Evolutionary conservation across 2,888 invertebrate species (phyloP).

Genomic region (Mechanitis messenoides): DNA sequence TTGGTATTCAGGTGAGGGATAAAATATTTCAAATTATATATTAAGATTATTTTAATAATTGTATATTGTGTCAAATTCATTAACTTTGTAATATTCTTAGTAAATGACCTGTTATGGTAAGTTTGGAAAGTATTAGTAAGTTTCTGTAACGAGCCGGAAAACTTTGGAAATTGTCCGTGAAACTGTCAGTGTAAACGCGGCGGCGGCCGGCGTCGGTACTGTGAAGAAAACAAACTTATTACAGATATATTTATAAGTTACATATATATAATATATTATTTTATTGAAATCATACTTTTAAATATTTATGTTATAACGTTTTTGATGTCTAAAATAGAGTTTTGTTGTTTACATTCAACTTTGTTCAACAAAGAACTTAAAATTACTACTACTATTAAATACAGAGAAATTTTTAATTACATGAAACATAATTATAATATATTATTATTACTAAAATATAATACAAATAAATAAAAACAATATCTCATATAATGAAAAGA

Average conservation of each 20-base stretch:
- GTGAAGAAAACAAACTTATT: conserved; percentile 28
- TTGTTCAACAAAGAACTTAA: too few relatives aligned
- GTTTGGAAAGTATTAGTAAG: conserved; percentile 33
- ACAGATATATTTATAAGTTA: conserved; percentile 3
- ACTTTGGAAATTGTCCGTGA: conserved; percentile 43
- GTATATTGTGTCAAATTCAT: not conserved
- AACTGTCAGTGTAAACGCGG: conserved; percentile 55
- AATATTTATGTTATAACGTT: too few relatives aligned
- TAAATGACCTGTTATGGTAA: conserved; percentile 19
- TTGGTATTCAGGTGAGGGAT: conserved; percentile 25
- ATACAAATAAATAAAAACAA: too few relatives aligned
- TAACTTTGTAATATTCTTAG: not conserved
- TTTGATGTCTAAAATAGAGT: too few relatives aligned
- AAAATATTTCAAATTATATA: conserved; percentile 16
- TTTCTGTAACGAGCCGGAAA: conserved; percentile 45
- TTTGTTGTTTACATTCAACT: too few relatives aligned
- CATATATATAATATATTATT: too few relatives aligned
- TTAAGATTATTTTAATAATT: not conserved
- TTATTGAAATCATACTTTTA: too few relatives aligned
- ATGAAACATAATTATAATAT: too few relatives aligned
- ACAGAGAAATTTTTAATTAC: too few relatives aligned
- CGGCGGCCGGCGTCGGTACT: conserved; percentile 60
- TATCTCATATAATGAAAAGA: too few relatives aligned
- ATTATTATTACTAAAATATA: too few relatives aligned
- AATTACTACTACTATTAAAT: too few relatives aligned